Evolutionary conservation across 2,113 vertebrate species (phyloP).

Genomic region (Tursiops truncatus): DNA sequence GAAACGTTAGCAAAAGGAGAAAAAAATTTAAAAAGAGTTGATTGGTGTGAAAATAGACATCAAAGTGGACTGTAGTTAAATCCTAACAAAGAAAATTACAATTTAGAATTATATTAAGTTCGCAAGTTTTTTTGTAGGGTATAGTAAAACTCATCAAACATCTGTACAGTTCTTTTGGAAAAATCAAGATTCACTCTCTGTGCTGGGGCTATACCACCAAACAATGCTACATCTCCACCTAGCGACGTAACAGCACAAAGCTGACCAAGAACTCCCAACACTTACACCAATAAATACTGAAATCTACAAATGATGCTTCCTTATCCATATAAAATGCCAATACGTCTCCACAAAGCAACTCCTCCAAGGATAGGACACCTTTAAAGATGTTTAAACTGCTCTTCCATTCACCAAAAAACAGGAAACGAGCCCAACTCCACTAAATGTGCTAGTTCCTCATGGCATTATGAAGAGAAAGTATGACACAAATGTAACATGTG

Average conservation of each 20-base stretch:
- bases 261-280: neutral
- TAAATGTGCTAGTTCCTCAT: neutral
- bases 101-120: constrained; percentile 43
- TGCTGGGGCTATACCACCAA: constrained; percentile 15
- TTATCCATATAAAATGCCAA: neutral
- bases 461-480: neutral
- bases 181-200: neutral
- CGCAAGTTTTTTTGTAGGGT: neutral
- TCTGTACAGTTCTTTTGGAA: neutral
- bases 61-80: constrained; percentile 44
- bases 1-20: constrained; percentile 7
- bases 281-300: neutral
- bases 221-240: constrained; percentile 78
- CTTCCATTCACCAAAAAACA: neutral
- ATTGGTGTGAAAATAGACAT: constrained; percentile 33
- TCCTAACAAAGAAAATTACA: neutral
- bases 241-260: constrained; percentile 70
- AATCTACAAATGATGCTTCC: neutral
- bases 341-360: neutral
- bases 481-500: neutral
- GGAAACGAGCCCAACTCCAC: neutral
- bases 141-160: constrained; percentile 39
- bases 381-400: neutral
- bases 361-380: neutral
- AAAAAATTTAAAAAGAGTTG: neutral